Percentiles rank a stretch among this genome's conserved stretches.
Evolutionary conservation across 2,888 invertebrate genomes (phyloP).

Genomic region (Euzophera pinguis): DNA sequence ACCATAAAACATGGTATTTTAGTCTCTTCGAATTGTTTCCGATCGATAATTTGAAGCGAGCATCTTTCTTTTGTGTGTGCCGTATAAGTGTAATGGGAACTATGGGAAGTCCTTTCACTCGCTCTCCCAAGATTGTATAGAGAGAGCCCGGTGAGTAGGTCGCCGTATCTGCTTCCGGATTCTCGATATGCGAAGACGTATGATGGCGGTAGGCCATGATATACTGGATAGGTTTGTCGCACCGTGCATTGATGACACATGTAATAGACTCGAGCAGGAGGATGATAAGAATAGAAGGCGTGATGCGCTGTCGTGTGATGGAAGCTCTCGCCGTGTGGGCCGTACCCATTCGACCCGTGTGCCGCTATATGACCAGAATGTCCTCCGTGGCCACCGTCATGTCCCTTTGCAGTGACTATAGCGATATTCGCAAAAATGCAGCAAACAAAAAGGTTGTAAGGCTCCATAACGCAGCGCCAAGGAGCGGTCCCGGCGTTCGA

Average conservation of each 20-base stretch:
- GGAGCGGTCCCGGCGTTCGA: conserved; percentile 58
- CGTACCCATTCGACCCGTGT: conserved; percentile 25
- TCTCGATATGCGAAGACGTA: conserved; percentile 65
- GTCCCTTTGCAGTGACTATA: conserved; percentile 35
- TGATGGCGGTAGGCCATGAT: conserved; percentile 54
- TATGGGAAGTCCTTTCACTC: conserved; percentile 28
- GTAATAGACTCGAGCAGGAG: conserved; percentile 54
- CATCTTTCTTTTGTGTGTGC: conserved; percentile 50
- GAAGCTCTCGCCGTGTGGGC: conserved; percentile 30
- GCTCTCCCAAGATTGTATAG: conserved; percentile 66
- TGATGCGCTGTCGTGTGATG: conserved; percentile 54
- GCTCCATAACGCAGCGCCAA: conserved; percentile 54
- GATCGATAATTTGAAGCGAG: conserved; percentile 58
- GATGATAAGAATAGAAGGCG: conserved; percentile 61
- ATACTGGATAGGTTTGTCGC: conserved; percentile 59
- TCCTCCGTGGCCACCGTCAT: conserved; percentile 23
- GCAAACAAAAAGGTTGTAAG: conserved; percentile 34
- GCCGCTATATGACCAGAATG: background rate
- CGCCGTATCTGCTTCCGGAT: conserved; percentile 51
- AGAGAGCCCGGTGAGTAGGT: conserved; percentile 59
- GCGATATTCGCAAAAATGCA: conserved; percentile 30
- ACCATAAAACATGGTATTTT: conserved; percentile 62
- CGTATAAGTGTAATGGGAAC: conserved; percentile 35
- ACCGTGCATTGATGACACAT: conserved; percentile 54
- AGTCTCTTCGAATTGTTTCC: conserved; percentile 53